Conservation (phyloP, 2,888 invertebrate genomes). For the Pheosia tremula region DNA sequence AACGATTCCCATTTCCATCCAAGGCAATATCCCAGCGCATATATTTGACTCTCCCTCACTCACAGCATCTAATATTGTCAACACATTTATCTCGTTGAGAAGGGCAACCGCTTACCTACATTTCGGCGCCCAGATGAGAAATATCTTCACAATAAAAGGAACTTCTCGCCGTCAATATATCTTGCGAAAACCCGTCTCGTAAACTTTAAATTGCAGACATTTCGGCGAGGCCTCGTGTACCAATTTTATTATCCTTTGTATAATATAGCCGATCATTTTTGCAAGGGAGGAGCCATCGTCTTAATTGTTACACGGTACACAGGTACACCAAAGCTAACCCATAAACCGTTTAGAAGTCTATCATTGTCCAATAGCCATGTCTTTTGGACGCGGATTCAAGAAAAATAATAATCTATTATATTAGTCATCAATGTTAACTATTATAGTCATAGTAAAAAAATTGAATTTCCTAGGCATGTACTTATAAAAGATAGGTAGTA, state of each 20-base stretch:
- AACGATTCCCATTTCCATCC: neutral
- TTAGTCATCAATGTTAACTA: no score
- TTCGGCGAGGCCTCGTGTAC: slow-evolving; percentile 30
- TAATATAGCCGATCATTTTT: neutral
- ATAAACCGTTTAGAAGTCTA: no score
- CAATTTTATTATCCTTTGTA: slow-evolving; percentile 16
- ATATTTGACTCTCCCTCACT: slow-evolving; percentile 6
- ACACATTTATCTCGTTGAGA: slow-evolving; percentile 30
- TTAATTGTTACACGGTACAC: neutral
- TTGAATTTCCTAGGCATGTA: no score
- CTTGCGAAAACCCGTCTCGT: slow-evolving; percentile 27
- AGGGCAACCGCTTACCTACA: slow-evolving; percentile 25
- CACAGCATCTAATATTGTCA: slow-evolving; percentile 20
- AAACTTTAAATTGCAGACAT: slow-evolving; percentile 35
- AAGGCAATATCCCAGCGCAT: neutral
- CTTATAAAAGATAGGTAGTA: no score
- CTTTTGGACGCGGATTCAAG: no score
- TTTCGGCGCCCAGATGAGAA: slow-evolving; percentile 19
- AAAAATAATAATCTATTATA: no score
- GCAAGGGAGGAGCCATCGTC: neutral
- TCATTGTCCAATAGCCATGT: no score
- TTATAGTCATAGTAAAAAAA: no score
- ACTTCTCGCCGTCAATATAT: slow-evolving; percentile 20
- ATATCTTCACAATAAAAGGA: slow-evolving; percentile 31
- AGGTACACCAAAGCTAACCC: neutral